phyloP scores from a whole-genome alignment of 2,113 vertebrate genomes.

The Alces alces region DNA sequence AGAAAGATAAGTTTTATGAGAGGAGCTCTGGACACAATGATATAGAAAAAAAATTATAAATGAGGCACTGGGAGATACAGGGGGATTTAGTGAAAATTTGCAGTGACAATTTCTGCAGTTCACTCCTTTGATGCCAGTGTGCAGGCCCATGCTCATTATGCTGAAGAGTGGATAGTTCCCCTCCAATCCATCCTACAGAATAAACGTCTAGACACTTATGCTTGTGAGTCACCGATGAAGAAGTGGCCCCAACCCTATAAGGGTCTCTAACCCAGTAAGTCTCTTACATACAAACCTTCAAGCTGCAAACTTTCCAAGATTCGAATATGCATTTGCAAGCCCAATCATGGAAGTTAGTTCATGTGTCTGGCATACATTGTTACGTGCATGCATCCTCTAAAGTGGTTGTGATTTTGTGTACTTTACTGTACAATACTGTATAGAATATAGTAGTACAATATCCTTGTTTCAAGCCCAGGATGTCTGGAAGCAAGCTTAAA shows the following conservation, averaged over 20 bases:
- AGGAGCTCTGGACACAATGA: background rate
- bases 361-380: background rate
- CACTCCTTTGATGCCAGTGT: background rate
- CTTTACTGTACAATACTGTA: background rate
- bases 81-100: background rate
- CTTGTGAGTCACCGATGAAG: background rate
- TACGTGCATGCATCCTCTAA: background rate
- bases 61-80: background rate
- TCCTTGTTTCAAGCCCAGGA: background rate
- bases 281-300: background rate
- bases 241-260: fast-evolving
- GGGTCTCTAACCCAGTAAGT: background rate
- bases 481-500: background rate
- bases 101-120: background rate
- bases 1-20: background rate
- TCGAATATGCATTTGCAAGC: background rate
- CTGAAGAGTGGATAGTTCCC: background rate
- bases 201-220: background rate
- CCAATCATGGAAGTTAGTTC: background rate
- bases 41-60: background rate
- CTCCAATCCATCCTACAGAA: background rate
- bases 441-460: background rate
- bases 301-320: background rate
- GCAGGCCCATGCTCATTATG: background rate
- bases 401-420: background rate